Base-by-base conservation (phyloP, 1,140 invertebrate species). In the Holcopasites calliopsidis region DNA sequence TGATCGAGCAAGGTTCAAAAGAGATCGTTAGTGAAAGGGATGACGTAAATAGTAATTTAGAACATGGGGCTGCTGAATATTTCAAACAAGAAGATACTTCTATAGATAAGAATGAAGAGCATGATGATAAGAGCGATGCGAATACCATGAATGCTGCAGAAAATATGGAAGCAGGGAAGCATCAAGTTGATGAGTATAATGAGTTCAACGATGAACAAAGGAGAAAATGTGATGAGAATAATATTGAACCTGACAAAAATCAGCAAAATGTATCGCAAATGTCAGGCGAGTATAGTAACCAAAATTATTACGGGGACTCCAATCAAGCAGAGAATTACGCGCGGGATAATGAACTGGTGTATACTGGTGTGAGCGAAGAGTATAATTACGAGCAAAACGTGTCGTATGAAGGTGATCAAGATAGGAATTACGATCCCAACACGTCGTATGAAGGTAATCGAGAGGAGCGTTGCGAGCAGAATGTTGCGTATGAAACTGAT, bases 341-440 rank as follows among this genome's bases (percentile, higher is more conserved):
- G 1, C 57, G 54, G 1, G 31, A 65, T 13, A 18, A 33, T 23
- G 44, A 81, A 54, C 10, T 42, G 2, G 66, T 81, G n/a, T 47
- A 77, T 7, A 11, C 33, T 3, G 38, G 76, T 49, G 54, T 47
- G 5, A 80, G 79, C 31, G 73, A 84, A 28, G 52, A 82, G 33
- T 85, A 87, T 60, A 35, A 40, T 54, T 71, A 65, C 1, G 66
- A 71, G 0, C 66, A 60, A 33, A 64, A 78, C 44, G 38, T 40
- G 2, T 3, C 58, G 1, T 82, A 86, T 11, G 74, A 57, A 16
- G 28, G 38, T n/a, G 31, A 61, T 26, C 28, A 71, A n/a, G 8
- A 11, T 0, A 5, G 18, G 3, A 44, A 62, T 52, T 54, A 71
- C 21, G 73, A 74, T 74, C 23, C 38, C 38, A 70, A 74, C 71